These are phyloP conservation scores for Netelia virgata DNA, from an alignment of 2,888 invertebrate species.

Conservation along the genomic window DNA sequence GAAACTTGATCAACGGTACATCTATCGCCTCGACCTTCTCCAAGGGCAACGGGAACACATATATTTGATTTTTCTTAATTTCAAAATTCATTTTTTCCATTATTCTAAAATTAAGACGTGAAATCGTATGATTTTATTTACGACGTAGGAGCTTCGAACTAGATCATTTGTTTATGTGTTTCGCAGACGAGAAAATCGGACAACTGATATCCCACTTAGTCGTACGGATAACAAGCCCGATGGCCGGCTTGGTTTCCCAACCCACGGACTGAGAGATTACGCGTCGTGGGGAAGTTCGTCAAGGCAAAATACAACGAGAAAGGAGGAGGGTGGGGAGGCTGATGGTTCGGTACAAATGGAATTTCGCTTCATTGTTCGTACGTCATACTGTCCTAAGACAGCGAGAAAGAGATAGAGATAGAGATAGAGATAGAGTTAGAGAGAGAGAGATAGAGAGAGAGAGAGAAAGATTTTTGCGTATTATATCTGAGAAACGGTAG, in stretches of 20 bases:
- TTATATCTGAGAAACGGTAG: slow-evolving; percentile 29
- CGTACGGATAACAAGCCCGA: slow-evolving; percentile 22
- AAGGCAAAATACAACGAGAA: slow-evolving; percentile 70
- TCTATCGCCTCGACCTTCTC: slow-evolving; percentile 25
- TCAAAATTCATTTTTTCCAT: too few species aligned
- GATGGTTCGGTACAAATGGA: slow-evolving; percentile 24
- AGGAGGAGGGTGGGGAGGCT: not conserved
- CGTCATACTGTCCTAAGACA: slow-evolving; percentile 10
- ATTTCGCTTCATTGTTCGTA: slow-evolving; percentile 36
- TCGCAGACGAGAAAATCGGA: slow-evolving; percentile 30
- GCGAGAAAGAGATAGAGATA: not conserved
- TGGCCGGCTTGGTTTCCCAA: slow-evolving; percentile 43
- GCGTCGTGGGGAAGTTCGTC: slow-evolving; percentile 75
- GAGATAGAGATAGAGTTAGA: too few species aligned
- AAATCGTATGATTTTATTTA: too few species aligned
- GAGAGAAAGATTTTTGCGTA: slow-evolving; percentile 41
- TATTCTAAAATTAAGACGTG: too few species aligned
- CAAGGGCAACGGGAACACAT: not conserved
- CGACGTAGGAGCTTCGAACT: not conserved
- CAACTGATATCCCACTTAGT: slow-evolving; percentile 63
- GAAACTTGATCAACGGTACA: slow-evolving; percentile 3
- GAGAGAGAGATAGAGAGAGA: not conserved
- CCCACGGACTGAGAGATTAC: slow-evolving; percentile 73
- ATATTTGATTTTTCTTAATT: not conserved
- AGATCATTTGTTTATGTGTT: slow-evolving; percentile 19